Base-by-base conservation (phyloP, 2,113 vertebrate genomes). In the Rhinoderma darwinii region DNA sequence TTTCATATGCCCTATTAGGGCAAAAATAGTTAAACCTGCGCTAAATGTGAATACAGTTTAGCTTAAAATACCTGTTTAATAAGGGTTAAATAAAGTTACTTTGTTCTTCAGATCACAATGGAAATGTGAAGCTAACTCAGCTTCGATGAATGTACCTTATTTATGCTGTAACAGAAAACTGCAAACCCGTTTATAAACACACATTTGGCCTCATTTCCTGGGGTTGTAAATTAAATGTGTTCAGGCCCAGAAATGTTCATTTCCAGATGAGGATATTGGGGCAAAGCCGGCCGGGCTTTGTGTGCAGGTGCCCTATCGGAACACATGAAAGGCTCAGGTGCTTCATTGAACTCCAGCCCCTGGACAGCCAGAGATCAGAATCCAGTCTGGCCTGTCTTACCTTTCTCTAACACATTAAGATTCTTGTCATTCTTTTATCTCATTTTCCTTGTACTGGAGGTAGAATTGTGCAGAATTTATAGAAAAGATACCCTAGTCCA, bases 361-460 rank as follows among this genome's bases (percentile, higher is more conserved):
- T 47, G 63, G 15, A 59, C 85, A 63, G 77, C 78, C 78, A 47
- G 68, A 87, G 51, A 82, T 82, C 85, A 82, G 47, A 87, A 87
- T 87, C 85, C 77, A 74, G 50, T 3, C 39, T 41, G 66, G 85
- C 27, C 74, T 81, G 44, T 81, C 66, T 73, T 87, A 82, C 77
- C 51, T 54, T 80, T 70, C 56, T 39, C 66, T 68, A 37, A 54
- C 59, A 70, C 75, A 80, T 86, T 73, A 72, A 87, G 85, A 82
- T 87, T 82, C 85, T 41, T 87, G 66, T 47, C 66, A 87, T 87
- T 87, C 85, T 74, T 80, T 54, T 51, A 81, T 74, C 68, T 72
- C 76, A 86, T 59, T 54, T 72, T 50, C 27, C 37, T 20, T 44
- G 25, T 27, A 18, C 63, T 44, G 27, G 10, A 22, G 56, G 37